A percentile compares a stretch with the other conserved stretches of the same genome.
Conservation (phyloP, 2,113 vertebrate species). For the Tinamus guttatus region DNA sequence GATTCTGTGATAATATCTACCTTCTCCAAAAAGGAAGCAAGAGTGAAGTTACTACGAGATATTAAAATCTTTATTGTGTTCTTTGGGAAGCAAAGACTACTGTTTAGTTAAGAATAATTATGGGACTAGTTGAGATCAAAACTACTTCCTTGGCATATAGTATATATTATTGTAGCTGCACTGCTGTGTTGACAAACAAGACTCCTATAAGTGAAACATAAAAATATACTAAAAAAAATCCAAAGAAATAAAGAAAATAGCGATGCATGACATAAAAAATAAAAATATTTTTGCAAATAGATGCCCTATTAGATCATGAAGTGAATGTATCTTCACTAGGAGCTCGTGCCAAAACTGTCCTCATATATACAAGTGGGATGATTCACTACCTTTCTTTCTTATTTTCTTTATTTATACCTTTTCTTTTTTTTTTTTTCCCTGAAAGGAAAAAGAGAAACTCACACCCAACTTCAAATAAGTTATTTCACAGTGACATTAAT, state of each 20-base stretch:
- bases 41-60: neutral
- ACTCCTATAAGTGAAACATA: neutral
- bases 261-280: neutral
- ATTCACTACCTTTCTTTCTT: neutral
- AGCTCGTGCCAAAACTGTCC: neutral
- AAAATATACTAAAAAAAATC: neutral
- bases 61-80: neutral
- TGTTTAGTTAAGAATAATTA: constrained; percentile 36
- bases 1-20: no score
- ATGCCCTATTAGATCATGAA: neutral
- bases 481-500: constrained; percentile 49
- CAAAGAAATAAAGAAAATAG: neutral
- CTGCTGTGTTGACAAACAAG: neutral
- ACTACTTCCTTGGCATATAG: neutral
- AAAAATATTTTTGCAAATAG: neutral
- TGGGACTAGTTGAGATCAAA: neutral
- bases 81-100: neutral
- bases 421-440: neutral
- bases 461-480: constrained; percentile 4
- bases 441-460: constrained; percentile 28
- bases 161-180: neutral
- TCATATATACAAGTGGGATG: neutral
- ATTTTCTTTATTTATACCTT: neutral
- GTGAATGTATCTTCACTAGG: neutral
- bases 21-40: neutral